phyloP scores from a whole-genome alignment of 2,888 invertebrate genomes.

The Drosophila neotestacea region DNA sequence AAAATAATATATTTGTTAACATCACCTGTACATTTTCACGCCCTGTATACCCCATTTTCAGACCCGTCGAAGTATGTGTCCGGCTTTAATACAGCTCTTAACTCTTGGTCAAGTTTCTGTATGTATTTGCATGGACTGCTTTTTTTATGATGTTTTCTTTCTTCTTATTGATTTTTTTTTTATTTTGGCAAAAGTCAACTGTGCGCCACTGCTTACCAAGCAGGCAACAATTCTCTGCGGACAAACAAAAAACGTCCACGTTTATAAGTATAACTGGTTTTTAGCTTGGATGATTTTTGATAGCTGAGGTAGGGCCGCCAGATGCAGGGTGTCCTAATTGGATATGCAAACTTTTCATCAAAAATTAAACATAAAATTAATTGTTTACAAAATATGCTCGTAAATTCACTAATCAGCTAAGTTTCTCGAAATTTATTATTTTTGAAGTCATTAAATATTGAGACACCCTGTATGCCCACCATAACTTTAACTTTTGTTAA shows the following conservation, averaged over 20 bases:
- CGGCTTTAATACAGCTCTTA: constrained; percentile 49
- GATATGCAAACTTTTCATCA: background rate
- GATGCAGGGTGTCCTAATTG: constrained; percentile 44
- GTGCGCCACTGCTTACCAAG: constrained; percentile 54
- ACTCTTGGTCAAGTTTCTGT: constrained; percentile 73
- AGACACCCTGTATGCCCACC: constrained; percentile 52
- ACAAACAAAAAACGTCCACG: constrained; percentile 58
- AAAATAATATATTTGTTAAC: constrained; percentile 32
- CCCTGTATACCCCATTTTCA: constrained; percentile 51
- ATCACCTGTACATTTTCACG: constrained; percentile 33
- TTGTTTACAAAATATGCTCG: no score
- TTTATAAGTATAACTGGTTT: constrained; percentile 76
- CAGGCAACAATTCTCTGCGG: constrained; percentile 62
- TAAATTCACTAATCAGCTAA: no score
- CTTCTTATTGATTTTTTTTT: constrained; percentile 24
- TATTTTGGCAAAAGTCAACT: constrained; percentile 73
- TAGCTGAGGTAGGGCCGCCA: constrained; percentile 25
- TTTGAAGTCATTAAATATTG: background rate
- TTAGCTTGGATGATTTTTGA: constrained; percentile 41
- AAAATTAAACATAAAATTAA: background rate
- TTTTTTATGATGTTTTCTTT: constrained; percentile 22
- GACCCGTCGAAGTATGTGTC: constrained; percentile 53
- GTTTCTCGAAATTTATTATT: no score
- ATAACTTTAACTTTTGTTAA: constrained; percentile 56
- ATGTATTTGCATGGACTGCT: constrained; percentile 55